Evolutionary conservation across 2,797 vertebrate species (phyloP).

Genomic region (Hozukius guyotensis): DNA sequence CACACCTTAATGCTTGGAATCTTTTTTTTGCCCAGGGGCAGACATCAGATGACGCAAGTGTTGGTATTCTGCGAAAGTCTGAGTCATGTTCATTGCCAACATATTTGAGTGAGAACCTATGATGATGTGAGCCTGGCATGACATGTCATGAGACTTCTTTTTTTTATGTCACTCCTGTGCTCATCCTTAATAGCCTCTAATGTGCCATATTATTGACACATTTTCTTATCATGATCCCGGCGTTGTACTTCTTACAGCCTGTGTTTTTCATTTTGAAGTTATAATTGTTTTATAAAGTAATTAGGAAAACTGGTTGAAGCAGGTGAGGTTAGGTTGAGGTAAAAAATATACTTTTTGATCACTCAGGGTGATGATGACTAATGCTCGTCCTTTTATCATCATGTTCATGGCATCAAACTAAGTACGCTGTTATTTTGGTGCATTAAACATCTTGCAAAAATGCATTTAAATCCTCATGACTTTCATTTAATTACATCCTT

Average conservation of each 20-base stretch:
- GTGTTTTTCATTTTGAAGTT: not conserved
- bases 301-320: not conserved
- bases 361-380: not conserved
- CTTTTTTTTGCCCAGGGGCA: not conserved
- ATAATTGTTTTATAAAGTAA: not conserved
- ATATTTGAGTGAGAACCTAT: not conserved
- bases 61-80: rapidly evolving
- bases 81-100: not conserved
- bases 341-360: not conserved
- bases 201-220: not conserved
- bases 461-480: not conserved
- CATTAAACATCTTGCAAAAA: no score
- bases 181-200: not conserved
- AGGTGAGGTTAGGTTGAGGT: not conserved
- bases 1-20: not conserved
- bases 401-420: not conserved
- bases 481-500: not conserved
- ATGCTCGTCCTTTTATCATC: not conserved
- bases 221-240: not conserved
- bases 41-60: not conserved
- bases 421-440: not conserved
- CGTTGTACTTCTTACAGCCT: not conserved
- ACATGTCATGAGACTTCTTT: not conserved
- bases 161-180: not conserved
- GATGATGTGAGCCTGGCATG: not conserved